These are phyloP conservation scores for Alaudala cheleensis DNA, from an alignment of 2,113 vertebrate genomes.

Conservation along the genomic window DNA sequence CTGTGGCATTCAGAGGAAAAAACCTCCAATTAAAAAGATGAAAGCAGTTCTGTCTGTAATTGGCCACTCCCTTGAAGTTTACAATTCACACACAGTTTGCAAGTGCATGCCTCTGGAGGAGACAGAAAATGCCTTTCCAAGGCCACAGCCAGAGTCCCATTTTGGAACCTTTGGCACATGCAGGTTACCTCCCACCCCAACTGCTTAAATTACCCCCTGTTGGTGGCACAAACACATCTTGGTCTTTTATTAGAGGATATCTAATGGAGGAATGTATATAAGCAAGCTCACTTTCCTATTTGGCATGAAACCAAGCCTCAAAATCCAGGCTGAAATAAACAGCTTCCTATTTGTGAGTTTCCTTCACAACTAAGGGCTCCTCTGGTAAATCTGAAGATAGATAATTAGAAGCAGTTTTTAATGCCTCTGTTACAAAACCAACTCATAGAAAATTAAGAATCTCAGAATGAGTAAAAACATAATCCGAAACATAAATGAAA, in stretches of 20 bases:
- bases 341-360: neutral
- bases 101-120: neutral
- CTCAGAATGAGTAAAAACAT: neutral
- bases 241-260: neutral
- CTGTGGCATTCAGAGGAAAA: neutral
- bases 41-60: neutral
- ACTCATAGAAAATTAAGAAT: neutral
- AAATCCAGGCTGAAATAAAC: neutral
- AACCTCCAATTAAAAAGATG: neutral
- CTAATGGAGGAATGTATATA: neutral
- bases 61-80: neutral
- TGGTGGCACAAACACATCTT: fast-evolving
- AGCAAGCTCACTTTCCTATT: neutral
- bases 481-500: neutral
- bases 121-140: neutral
- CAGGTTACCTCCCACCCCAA: neutral
- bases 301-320: neutral
- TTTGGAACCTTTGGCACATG: neutral
- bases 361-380: neutral
- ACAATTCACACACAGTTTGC: neutral
- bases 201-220: neutral
- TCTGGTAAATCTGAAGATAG: neutral
- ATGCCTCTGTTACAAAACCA: neutral
- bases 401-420: neutral
- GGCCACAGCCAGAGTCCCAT: fast-evolving